phyloP scores from a whole-genome alignment of 2,113 vertebrate species.

The Suricata suricatta region DNA sequence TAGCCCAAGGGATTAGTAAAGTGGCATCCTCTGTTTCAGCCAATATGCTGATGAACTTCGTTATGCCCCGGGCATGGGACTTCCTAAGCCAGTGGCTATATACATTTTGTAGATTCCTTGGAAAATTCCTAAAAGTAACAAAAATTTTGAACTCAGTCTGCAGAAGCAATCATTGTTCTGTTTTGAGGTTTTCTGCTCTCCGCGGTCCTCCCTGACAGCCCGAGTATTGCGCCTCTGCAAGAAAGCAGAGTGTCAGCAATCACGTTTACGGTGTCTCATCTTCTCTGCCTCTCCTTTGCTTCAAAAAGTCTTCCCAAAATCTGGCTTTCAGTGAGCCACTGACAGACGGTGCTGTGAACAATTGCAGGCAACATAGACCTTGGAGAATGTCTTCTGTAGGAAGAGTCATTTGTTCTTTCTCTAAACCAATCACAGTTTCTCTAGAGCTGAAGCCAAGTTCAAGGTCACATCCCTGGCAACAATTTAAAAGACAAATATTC shows the following conservation, averaged over 20 bases:
- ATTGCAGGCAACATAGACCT: not conserved
- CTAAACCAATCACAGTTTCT: not conserved
- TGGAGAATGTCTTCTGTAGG: not conserved
- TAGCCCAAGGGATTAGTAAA: not conserved
- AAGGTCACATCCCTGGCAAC: not conserved
- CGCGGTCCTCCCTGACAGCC: not conserved
- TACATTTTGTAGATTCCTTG: not conserved
- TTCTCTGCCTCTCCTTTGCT: not conserved
- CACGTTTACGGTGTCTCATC: not conserved
- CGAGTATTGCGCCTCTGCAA: not conserved
- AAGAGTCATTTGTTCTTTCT: not conserved
- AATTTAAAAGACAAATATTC: conserved; percentile 50
- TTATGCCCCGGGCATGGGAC: not conserved
- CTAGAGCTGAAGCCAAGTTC: not conserved
- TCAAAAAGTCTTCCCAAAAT: not conserved
- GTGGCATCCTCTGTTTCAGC: not conserved
- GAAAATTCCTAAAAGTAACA: not conserved
- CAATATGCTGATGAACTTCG: not conserved
- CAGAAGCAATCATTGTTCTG: not conserved
- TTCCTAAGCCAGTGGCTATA: not conserved
- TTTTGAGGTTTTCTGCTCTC: not conserved
- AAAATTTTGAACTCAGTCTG: not conserved
- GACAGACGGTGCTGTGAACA: not conserved
- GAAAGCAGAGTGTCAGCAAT: not conserved
- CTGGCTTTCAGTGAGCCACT: not conserved